A percentile compares a stretch with the other conserved stretches of the same genome.
phyloP scores from a whole-genome alignment of 2,113 vertebrate genomes.

The Gymnocephalus cernua region DNA sequence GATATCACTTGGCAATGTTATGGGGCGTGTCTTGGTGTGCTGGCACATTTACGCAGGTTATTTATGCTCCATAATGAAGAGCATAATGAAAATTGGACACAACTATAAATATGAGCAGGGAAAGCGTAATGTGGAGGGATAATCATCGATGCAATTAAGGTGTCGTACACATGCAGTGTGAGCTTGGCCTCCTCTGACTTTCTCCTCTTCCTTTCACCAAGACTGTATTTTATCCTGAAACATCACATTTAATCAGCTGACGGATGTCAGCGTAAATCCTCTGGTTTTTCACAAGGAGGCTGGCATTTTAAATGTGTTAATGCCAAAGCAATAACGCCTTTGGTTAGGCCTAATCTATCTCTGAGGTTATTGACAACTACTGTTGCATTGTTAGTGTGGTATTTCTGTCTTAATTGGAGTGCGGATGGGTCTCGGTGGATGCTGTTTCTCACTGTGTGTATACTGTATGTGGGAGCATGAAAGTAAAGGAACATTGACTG shows the following conservation, averaged over 20 bases:
- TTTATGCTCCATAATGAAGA: slow-evolving; percentile 88
- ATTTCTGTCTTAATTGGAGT: slow-evolving; percentile 46
- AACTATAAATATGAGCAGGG: slow-evolving; percentile 85
- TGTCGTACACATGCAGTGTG: slow-evolving; percentile 76
- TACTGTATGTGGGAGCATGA: slow-evolving; percentile 6
- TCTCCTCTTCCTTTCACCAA: slow-evolving; percentile 57
- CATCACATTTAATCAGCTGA: slow-evolving; percentile 75
- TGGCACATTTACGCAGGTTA: slow-evolving; percentile 85
- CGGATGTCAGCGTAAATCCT: slow-evolving; percentile 67
- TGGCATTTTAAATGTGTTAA: slow-evolving; percentile 78
- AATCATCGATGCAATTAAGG: slow-evolving; percentile 86
- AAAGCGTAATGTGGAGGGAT: slow-evolving; percentile 79
- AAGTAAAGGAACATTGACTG: slow-evolving; percentile 10
- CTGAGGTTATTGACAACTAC: slow-evolving; percentile 59
- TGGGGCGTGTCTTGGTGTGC: slow-evolving; percentile 71
- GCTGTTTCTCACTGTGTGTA: slow-evolving; percentile 12
- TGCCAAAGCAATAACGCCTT: slow-evolving; percentile 68
- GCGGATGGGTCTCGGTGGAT: neutral
- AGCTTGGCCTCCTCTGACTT: slow-evolving; percentile 64
- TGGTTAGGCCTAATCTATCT: slow-evolving; percentile 54
- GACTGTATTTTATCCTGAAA: slow-evolving; percentile 75
- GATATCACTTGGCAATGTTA: slow-evolving; percentile 84
- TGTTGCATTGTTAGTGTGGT: slow-evolving; percentile 40
- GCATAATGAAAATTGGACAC: slow-evolving; percentile 88
- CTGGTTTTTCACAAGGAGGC: slow-evolving; percentile 46